Conservation (phyloP, 2,888 invertebrate species). For the Tipula confusa region DNA sequence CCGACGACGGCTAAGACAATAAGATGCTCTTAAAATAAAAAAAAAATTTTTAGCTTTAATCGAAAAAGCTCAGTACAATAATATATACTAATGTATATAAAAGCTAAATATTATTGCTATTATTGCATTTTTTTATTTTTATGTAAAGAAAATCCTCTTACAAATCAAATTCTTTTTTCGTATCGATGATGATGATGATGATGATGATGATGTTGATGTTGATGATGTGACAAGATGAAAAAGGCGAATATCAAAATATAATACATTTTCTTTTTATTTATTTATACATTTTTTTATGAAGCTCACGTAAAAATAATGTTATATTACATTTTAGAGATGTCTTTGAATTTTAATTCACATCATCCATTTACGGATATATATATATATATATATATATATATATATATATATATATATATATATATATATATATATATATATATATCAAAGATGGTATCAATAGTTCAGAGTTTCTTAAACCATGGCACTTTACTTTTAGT, state of each 20-base stretch:
- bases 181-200: too few relatives aligned
- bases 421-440: not conserved
- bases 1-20: not conserved
- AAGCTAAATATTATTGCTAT: not conserved
- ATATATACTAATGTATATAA: not conserved
- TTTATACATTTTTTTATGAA: not conserved
- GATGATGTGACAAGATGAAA: not conserved
- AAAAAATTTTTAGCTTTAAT: not conserved
- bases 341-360: not conserved
- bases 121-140: not conserved
- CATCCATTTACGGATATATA: not conserved
- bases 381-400: not conserved
- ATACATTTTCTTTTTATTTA: not conserved
- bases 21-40: not conserved
- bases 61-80: not conserved
- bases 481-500: too few relatives aligned
- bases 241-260: not conserved
- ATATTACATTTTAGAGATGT: constrained; percentile 9
- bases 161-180: not conserved
- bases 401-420: not conserved
- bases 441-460: not conserved
- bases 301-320: constrained; percentile 25
- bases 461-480: not conserved
- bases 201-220: too few relatives aligned
- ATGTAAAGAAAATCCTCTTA: not conserved